Base-by-base conservation (phyloP, 30 jellyfish, hydroid and myxozoan genomes). In the Hydra vulgaris region DNA sequence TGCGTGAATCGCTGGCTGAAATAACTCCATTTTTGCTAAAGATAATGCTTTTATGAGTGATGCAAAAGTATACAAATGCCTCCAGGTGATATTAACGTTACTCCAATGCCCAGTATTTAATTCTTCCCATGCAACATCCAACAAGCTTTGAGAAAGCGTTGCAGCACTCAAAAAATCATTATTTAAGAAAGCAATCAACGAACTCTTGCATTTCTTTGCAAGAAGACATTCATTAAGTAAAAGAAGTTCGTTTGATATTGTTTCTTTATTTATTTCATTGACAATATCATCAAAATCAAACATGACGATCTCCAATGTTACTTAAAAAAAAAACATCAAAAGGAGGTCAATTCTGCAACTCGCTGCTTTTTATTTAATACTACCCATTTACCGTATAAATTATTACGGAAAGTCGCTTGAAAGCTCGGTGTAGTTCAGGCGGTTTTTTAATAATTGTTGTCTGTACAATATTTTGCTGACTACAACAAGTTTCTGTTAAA, bases 21-120 rank as follows among this genome's bases (percentile, higher is more conserved):
- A 52, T 7, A 24, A 69, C 4, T 66, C 76, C 56, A 19, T 24
- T 8, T 89, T 88, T 17, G 69, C 81, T 7, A 78, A 81, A 71
- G 85, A 68, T 22, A 86, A 73, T 23, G 70, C 86, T 80, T 91
- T 81, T 68, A 87, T n/a, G 26, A 94, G 53, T 5, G 96, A 55
- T 17, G 85, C 94, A 66, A 81, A 76, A 20, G 96, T 70, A 80
- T 88, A 94, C 21, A 89, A 86, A 69, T 94, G 71, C 40, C 99
- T 75, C 96, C 96, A 84, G 15, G 68, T 73, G 19, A 71, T 67
- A 27, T 87, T 76, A 5, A 94, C 96, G 71, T 94, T 94, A 55
- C 82, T 84, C 99, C 99, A 94, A 40, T 88, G 40, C 8, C 99
- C 99, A 18, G 95, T 85, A 66, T 94, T 94, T 20, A 94, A 86